Evolutionary conservation across 2,797 vertebrate genomes (phyloP), one percentile per base, ranked within the genome.

Genomic region (Microctenopoma lineatum): DNA sequence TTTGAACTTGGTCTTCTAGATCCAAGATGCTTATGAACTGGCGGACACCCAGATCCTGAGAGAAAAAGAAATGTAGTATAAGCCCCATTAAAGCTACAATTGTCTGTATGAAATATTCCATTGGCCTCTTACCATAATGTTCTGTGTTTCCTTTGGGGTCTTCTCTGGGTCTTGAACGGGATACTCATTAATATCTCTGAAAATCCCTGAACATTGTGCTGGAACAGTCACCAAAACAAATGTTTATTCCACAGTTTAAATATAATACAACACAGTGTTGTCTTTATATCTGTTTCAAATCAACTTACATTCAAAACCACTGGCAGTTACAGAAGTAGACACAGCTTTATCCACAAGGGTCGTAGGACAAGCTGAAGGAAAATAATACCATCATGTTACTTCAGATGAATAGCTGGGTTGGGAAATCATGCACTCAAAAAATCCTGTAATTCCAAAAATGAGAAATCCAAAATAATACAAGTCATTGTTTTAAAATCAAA

Each of bases 21-120:
- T 97, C 97, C 55, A 85, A 79, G 59, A 96, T 95, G 73, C 89
- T 93, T 74, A 97, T 79, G 60, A 95, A 96, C 46, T 89, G 85
- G n/a, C 11, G 90, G 27, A 91, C 83, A 47, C 50, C 44, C 79
- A 89, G 65, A 72, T 83, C 56, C 91, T 92, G 66, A 76, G 45
- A 54, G 14, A 59, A 3, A 83, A 36, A 47, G 16, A 14, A 21
- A 2, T 57, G 1, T 7, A 50, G 44, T 5, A 14, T 42, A 61
- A 59, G 34, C 44, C 25, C 1, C 3, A 10, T 41, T n/a, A 26
- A 4, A 16, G 18, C n/a, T 44, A 10, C 29, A 42, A 47, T 44
- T 4, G 39, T 29, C 1, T 50, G 9, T 67, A 29, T 29, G 29
- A 14, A 21, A 29, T 9, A 44, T 44, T 46, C 3, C 21, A 5